Conservation (phyloP, 2,113 vertebrate genomes). For the Kobus ellipsiprymnus region DNA sequence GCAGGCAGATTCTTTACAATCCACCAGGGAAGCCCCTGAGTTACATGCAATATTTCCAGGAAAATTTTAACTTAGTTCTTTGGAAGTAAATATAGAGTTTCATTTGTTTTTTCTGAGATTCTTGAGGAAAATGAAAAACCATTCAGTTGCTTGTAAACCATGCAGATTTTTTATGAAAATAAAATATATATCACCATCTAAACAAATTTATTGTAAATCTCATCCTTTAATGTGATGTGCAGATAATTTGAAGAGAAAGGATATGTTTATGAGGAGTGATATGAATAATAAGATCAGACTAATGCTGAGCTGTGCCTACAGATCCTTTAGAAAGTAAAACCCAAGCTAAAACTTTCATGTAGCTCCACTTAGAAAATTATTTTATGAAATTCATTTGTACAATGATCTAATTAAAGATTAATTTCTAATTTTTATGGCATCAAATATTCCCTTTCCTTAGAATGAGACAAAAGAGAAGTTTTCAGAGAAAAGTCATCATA, state of each 20-base stretch:
- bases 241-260: neutral
- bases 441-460: neutral
- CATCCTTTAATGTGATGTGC: rapidly evolving
- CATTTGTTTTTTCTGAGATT: neutral
- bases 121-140: neutral
- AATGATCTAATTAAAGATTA: neutral
- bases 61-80: neutral
- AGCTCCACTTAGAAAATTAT: neutral
- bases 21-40: neutral
- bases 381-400: neutral
- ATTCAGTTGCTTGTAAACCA: neutral
- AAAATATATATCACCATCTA: neutral
- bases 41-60: neutral
- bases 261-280: neutral
- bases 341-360: neutral
- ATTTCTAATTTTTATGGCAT: neutral
- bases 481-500: neutral
- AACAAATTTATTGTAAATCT: neutral
- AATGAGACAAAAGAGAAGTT: neutral
- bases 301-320: neutral
- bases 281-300: neutral
- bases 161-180: neutral
- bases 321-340: neutral
- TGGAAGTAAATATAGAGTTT: neutral
- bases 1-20: neutral